A percentile compares a stretch with the other conserved stretches of the same genome.
These are phyloP conservation scores for Anthophora plumipes DNA, from an alignment of 2,888 invertebrate genomes.

Conservation along the genomic window DNA sequence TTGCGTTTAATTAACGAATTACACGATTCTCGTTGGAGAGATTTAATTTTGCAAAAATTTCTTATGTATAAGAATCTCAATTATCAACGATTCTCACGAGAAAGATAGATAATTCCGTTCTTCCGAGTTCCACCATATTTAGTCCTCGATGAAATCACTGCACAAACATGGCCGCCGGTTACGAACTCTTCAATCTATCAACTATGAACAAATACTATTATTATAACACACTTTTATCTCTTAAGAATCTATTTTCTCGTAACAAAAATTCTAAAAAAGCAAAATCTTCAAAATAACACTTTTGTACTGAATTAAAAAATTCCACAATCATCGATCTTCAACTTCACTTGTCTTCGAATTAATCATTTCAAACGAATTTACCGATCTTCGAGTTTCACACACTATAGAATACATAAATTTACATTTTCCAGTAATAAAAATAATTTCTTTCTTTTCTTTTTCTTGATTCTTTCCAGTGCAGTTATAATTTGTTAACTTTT, in stretches of 20 bases:
- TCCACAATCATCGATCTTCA: background rate
- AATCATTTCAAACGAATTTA: too few species aligned
- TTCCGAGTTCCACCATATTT: background rate
- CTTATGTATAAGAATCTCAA: background rate
- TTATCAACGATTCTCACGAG: background rate
- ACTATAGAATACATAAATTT: too few species aligned
- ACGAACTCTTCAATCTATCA: background rate
- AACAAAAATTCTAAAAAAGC: background rate
- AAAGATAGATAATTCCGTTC: background rate
- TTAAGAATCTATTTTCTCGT: background rate
- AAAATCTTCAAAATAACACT: background rate
- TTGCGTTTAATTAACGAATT: conserved; percentile 27
- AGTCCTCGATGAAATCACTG: background rate
- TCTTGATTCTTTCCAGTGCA: too few species aligned
- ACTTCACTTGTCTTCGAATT: too few species aligned
- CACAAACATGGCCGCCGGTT: background rate
- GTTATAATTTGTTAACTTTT: background rate
- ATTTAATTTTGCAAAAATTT: background rate
- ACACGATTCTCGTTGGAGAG: background rate
- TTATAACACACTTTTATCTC: background rate
- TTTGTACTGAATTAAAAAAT: background rate
- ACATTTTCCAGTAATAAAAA: too few species aligned
- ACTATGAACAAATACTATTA: background rate
- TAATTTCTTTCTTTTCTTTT: too few species aligned
- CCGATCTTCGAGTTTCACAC: too few species aligned